These are phyloP conservation scores for Corella eumyota DNA, from an alignment of 23 tunicate genomes.

Conservation along the genomic window DNA sequence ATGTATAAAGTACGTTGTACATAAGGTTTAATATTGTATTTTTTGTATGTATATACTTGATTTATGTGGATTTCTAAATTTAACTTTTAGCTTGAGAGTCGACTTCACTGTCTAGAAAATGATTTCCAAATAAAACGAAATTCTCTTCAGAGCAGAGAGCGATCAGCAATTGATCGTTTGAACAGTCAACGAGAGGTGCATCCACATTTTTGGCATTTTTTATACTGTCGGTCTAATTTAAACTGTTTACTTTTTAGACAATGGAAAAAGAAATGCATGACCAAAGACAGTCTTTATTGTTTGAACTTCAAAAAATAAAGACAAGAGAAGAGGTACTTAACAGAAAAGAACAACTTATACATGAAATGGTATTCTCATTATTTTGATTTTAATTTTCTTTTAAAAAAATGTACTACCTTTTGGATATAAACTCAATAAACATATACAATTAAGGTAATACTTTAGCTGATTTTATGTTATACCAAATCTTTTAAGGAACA, in stretches of 20 bases:
- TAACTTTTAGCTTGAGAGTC: slow-evolving; percentile 20
- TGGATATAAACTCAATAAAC: background rate
- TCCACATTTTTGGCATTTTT: background rate
- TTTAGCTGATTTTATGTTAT: too few species aligned
- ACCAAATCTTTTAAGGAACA: too few species aligned
- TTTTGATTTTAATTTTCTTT: background rate
- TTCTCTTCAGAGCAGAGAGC: slow-evolving; percentile 41
- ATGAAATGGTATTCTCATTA: slow-evolving; percentile 31
- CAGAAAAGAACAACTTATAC: slow-evolving; percentile 38
- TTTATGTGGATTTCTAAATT: too few species aligned
- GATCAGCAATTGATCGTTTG: slow-evolving; percentile 58
- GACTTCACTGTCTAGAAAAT: slow-evolving; percentile 36
- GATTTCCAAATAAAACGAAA: slow-evolving; percentile 37
- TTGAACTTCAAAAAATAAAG: slow-evolving; percentile 56
- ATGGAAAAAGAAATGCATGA: slow-evolving; percentile 75
- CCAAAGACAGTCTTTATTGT: slow-evolving; percentile 60
- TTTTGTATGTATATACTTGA: too few species aligned
- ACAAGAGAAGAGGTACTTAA: slow-evolving; percentile 48
- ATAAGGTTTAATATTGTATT: too few species aligned
- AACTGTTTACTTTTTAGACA: slow-evolving; percentile 19
- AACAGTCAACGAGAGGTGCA: slow-evolving; percentile 62
- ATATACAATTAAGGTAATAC: background rate
- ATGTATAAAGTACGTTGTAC: too few species aligned
- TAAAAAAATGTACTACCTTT: background rate
- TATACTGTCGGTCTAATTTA: background rate